Conservation (phyloP, 1,140 invertebrate species). For the Drosophila hydei region DNA sequence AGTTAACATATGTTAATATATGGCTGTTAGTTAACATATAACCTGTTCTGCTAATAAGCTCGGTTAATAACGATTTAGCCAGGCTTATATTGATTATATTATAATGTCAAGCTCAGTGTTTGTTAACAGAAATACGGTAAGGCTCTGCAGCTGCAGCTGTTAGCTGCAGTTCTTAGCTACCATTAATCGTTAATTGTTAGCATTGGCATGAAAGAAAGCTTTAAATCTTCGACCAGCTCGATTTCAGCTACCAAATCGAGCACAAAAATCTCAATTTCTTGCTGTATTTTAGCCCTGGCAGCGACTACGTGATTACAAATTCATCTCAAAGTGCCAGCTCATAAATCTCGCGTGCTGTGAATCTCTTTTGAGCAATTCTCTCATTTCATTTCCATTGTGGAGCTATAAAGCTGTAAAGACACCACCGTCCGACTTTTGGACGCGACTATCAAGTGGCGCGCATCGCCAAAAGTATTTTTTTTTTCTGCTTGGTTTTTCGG, state of each 20-base stretch:
- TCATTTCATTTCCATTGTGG: constrained; percentile 55
- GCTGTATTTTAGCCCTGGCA: constrained; percentile 12
- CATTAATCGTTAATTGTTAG: neutral
- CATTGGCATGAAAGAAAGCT: too few species aligned
- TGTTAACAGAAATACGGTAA: too few species aligned
- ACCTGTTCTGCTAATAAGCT: too few species aligned
- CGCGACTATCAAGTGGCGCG: constrained; percentile 62
- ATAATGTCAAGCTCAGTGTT: too few species aligned
- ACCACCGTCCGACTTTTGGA: constrained; percentile 45
- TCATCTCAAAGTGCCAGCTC: constrained; percentile 63
- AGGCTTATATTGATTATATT: too few species aligned
- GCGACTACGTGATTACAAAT: constrained; percentile 23
- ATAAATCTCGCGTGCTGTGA: constrained; percentile 77
- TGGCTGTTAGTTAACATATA: too few species aligned
- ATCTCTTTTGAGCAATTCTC: constrained; percentile 48
- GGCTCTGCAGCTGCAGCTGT: neutral
- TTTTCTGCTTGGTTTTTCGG: too few species aligned
- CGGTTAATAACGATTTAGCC: too few species aligned
- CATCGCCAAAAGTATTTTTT: constrained; percentile 35
- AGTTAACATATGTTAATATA: too few species aligned
- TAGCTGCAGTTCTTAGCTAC: neutral
- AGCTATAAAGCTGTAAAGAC: constrained; percentile 60
- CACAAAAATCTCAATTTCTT: constrained; percentile 24
- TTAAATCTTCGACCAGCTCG: neutral
- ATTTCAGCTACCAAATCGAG: constrained; percentile 31